Evolutionary conservation across 2,113 vertebrate species (phyloP).

Genomic region (Elephas maximus): DNA sequence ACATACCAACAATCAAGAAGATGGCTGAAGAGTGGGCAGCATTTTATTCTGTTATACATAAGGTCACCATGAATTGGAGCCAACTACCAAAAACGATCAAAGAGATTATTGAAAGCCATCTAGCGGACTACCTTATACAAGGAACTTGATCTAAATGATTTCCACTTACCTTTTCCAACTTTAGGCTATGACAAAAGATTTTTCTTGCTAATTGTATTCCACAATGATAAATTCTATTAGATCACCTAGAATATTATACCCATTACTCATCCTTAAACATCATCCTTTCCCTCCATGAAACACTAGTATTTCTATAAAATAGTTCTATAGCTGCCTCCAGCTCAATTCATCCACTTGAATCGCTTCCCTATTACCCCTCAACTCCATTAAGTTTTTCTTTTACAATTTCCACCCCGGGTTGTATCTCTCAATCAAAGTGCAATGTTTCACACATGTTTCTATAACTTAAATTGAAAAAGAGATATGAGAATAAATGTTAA

Average conservation of each 20-base stretch:
- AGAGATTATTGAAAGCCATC: background rate
- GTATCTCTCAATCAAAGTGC: background rate
- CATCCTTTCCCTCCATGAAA: background rate
- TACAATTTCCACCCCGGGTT: background rate
- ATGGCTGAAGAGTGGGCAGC: too few relatives aligned
- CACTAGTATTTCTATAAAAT: background rate
- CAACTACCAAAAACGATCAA: background rate
- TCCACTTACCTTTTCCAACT: background rate
- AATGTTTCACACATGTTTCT: background rate
- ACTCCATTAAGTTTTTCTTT: background rate
- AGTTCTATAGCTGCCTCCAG: background rate
- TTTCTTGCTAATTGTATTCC: slow-evolving; percentile 17
- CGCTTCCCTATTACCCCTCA: background rate
- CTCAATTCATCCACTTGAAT: background rate
- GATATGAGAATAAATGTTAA: background rate
- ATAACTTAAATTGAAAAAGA: slow-evolving; percentile 11
- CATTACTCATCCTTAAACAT: background rate
- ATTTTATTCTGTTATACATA: too few relatives aligned
- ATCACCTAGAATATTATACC: background rate
- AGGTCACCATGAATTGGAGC: too few relatives aligned
- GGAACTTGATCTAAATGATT: slow-evolving; percentile 33
- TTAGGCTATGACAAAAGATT: background rate
- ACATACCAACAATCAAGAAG: too few relatives aligned
- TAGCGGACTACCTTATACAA: background rate
- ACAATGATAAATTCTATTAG: background rate